These are phyloP conservation scores for Mirza zaza DNA, from an alignment of 2,113 vertebrate species.

Conservation along the genomic window DNA sequence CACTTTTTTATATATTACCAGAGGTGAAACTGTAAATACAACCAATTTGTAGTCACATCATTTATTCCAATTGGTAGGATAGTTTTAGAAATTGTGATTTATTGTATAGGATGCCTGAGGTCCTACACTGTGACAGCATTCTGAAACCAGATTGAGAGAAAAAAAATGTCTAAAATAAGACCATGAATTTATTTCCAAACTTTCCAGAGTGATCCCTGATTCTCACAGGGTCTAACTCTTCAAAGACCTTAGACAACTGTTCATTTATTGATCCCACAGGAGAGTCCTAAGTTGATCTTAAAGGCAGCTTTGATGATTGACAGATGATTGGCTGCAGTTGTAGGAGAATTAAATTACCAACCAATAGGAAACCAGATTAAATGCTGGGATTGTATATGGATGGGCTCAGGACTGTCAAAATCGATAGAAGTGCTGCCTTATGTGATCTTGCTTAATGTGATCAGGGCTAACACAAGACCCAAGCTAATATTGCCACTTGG, in stretches of 20 bases:
- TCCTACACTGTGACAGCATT: neutral
- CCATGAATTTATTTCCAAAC: constrained; percentile 4
- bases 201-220: neutral
- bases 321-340: neutral
- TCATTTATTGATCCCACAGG: neutral
- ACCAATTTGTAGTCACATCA: neutral
- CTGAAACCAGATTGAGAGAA: neutral
- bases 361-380: constrained; percentile 38
- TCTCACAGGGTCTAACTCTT: neutral
- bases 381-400: neutral
- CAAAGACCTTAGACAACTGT: constrained; percentile 7
- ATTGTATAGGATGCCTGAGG: neutral
- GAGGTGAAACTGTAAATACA: neutral
- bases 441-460: neutral
- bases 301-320: constrained; percentile 21
- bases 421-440: neutral
- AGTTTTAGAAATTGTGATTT: neutral
- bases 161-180: neutral
- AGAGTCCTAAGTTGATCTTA: neutral
- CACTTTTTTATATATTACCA: neutral
- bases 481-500: neutral
- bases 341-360: constrained; percentile 42
- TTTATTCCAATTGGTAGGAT: neutral
- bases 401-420: neutral
- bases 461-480: neutral